These are phyloP conservation scores for Ammodytes marinus DNA, from an alignment of 2,113 vertebrate species.

Conservation along the genomic window DNA sequence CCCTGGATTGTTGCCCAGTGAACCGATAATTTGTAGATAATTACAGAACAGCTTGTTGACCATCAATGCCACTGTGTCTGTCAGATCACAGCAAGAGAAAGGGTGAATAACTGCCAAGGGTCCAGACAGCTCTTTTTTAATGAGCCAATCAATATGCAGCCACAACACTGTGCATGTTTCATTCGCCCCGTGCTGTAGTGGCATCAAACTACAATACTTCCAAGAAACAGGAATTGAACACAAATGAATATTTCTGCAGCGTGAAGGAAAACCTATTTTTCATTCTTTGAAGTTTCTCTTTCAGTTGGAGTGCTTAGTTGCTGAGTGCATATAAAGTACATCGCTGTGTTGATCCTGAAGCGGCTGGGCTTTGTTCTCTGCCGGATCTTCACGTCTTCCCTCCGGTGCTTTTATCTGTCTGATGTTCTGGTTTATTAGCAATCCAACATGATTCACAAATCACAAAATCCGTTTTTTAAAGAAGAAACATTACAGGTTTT, in stretches of 20 bases:
- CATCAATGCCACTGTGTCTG: not conserved
- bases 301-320: constrained; percentile 16
- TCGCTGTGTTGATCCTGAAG: constrained; percentile 24
- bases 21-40: not conserved
- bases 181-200: not conserved
- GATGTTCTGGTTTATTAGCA: constrained; percentile 11
- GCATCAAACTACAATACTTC: not conserved
- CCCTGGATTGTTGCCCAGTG: too few relatives aligned
- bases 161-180: not conserved
- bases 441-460: not conserved
- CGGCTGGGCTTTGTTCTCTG: constrained; percentile 1
- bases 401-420: not conserved
- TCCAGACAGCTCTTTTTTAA: not conserved
- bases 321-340: constrained; percentile 24
- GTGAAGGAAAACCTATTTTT: constrained; percentile 6
- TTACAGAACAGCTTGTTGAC: not conserved
- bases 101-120: not conserved
- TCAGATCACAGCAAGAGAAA: not conserved
- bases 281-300: constrained; percentile 23
- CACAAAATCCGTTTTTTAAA: not conserved
- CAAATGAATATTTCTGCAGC: constrained; percentile 3
- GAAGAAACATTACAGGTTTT: not conserved
- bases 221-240: not conserved
- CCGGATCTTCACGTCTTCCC: constrained; percentile 14
- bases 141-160: not conserved